Percentiles rank a stretch among this genome's conserved stretches.
Conservation (phyloP, 2,113 vertebrate genomes). For the Paratilapia polleni region DNA sequence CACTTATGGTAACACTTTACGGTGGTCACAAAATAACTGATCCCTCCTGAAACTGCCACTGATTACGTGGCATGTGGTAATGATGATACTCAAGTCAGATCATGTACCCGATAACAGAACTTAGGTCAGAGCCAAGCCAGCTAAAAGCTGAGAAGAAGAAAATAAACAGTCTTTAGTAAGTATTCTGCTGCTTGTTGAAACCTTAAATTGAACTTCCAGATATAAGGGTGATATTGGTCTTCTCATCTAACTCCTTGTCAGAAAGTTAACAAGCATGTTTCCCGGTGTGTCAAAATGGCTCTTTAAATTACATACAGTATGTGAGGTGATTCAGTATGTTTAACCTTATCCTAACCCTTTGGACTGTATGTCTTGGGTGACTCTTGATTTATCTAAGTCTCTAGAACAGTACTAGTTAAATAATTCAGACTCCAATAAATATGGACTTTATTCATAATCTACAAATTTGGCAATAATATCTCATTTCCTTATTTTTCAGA, state of each 20-base stretch:
- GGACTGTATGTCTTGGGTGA: neutral
- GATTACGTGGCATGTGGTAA: neutral
- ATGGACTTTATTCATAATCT: neutral
- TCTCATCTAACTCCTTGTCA: neutral
- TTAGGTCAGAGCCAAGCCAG: neutral
- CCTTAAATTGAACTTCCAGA: neutral
- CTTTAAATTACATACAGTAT: neutral
- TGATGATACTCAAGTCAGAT: neutral
- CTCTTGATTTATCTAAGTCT: neutral
- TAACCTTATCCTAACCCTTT: neutral
- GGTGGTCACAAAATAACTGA: neutral
- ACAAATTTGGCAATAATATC: neutral
- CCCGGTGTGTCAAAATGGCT: neutral
- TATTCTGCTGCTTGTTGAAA: neutral
- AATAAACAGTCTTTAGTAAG: neutral
- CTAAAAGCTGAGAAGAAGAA: neutral
- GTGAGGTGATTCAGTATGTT: neutral
- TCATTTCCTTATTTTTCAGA: constrained; percentile 74
- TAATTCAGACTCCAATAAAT: neutral
- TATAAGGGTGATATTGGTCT: neutral
- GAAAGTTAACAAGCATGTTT: neutral
- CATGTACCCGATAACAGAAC: neutral
- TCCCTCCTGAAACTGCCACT: neutral
- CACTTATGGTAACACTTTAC: neutral
- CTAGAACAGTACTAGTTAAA: neutral